Conservation (phyloP, 1,140 invertebrate species). For the Phenacoccus solenopsis region DNA sequence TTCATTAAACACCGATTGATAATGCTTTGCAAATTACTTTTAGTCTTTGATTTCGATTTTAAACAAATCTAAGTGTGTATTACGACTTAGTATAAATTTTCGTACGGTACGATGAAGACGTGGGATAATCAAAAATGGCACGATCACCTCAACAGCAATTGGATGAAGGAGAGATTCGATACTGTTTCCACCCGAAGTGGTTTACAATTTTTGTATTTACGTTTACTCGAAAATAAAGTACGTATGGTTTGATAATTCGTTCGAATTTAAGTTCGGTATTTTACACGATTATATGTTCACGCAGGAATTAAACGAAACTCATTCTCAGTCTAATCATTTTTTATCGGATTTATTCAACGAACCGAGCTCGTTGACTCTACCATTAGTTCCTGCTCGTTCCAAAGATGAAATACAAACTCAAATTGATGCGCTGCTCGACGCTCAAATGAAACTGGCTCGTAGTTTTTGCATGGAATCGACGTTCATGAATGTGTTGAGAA, state of each 20-base stretch:
- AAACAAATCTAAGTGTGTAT: too few relatives aligned
- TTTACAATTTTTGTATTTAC: slow-evolving; percentile 40
- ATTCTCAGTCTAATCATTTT: not conserved
- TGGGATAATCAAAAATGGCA: slow-evolving; percentile 36
- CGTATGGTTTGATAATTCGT: not conserved
- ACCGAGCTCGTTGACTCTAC: not conserved
- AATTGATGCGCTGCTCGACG: slow-evolving; percentile 33
- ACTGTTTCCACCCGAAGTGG: slow-evolving; percentile 40
- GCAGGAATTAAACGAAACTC: not conserved
- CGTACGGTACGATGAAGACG: not conserved
- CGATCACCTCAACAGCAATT: slow-evolving; percentile 43
- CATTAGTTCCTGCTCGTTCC: not conserved
- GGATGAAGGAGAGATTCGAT: slow-evolving; percentile 46
- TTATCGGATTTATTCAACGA: slow-evolving; percentile 7
- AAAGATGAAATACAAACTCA: not conserved
- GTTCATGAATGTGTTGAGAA: slow-evolving; percentile 41
- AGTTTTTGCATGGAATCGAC: slow-evolving; percentile 41
- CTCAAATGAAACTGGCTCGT: slow-evolving; percentile 42
- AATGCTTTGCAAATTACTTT: not conserved
- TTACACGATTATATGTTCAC: slow-evolving; percentile 4
- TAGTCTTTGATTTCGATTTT: not conserved
- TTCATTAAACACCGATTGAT: not conserved
- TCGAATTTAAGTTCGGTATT: not conserved
- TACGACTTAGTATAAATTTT: too few relatives aligned
- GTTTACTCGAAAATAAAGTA: slow-evolving; percentile 41